Evolutionary conservation across 2,888 invertebrate genomes (phyloP), one percentile per base, ranked within the genome.

Genomic region (Electrophaes corylata): DNA sequence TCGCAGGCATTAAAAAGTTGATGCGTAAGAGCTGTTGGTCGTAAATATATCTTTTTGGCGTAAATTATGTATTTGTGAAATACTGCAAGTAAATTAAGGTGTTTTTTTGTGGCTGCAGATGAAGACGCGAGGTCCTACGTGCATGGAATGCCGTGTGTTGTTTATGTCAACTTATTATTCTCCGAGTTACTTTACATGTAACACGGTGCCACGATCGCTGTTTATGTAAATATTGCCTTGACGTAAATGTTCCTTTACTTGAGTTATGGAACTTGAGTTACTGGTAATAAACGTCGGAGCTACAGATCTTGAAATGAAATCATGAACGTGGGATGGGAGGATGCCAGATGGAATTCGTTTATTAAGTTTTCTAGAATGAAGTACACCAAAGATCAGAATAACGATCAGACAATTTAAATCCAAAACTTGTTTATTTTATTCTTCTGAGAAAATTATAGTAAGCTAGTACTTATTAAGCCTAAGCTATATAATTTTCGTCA

Each of bases 221-320:
- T 78, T 79, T 78, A 82, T 83, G 80, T 73, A 70, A 77, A 77
- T 75, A 68, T 66, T 60, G 41, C 62, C 65, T 66, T 71, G 75
- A 76, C 73, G 65, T 73, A 74, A 75, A 78, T 77, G 72, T 67
- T 70, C 62, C 69, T 68, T 71, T 70, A 68, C 68, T 69, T 65
- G 64, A 70, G 62, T 64, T 66, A 64, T 64, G 59, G 57, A 59
- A 60, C 48, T 47, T 60, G 51, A 60, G 47, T 52, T 55, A 56
- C 57, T 62, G 66, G 65, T 68, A 69, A 69, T 71, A 74, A 73
- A 75, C 62, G 60, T 59, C 62, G 40, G 48, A 43, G 20, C 55
- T 39, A 60, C 55, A 51, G 55, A 66, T 66, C 64, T 57, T 16
- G 60, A 62, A 66, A 62, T 66, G 59, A 64, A 62, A 59, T 62